phyloP scores from a whole-genome alignment of 1,140 invertebrate species.

The Panagrolaimus sp. region DNA sequence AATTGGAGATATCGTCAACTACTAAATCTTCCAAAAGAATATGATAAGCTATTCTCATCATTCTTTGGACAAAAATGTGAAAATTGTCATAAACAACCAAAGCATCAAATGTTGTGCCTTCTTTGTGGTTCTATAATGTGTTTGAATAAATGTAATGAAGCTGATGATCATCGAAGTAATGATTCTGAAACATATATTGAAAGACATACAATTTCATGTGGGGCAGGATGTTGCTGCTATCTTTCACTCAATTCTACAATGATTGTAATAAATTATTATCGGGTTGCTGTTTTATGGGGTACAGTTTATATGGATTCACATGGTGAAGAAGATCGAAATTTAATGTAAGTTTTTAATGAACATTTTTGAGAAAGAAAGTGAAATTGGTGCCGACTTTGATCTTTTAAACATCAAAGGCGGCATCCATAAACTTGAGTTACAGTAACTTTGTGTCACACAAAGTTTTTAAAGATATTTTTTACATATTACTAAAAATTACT shows the following conservation, averaged over 20 bases:
- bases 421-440: neutral
- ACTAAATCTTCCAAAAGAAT: neutral
- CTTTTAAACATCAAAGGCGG: too few species aligned
- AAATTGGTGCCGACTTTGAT: too few species aligned
- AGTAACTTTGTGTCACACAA: too few species aligned
- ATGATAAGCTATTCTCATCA: slow-evolving; percentile 14
- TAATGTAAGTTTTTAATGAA: slow-evolving; percentile 13
- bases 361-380: too few species aligned
- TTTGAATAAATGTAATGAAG: slow-evolving; percentile 62
- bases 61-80: slow-evolving; percentile 80
- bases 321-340: slow-evolving; percentile 26
- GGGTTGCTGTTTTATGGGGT: slow-evolving; percentile 13
- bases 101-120: slow-evolving; percentile 84
- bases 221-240: neutral
- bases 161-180: neutral
- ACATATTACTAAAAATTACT: neutral
- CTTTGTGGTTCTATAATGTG: slow-evolving; percentile 87
- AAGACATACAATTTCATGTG: slow-evolving; percentile 1
- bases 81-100: slow-evolving; percentile 77
- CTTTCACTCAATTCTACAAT: slow-evolving; percentile 19
- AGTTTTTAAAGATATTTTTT: too few species aligned
- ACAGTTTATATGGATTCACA: slow-evolving; percentile 21
- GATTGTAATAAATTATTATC: slow-evolving; percentile 14
- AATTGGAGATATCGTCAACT: neutral
- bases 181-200: slow-evolving; percentile 17